These are phyloP conservation scores for Polymixis lichenea DNA, from an alignment of 2,888 invertebrate genomes.

Conservation along the genomic window DNA sequence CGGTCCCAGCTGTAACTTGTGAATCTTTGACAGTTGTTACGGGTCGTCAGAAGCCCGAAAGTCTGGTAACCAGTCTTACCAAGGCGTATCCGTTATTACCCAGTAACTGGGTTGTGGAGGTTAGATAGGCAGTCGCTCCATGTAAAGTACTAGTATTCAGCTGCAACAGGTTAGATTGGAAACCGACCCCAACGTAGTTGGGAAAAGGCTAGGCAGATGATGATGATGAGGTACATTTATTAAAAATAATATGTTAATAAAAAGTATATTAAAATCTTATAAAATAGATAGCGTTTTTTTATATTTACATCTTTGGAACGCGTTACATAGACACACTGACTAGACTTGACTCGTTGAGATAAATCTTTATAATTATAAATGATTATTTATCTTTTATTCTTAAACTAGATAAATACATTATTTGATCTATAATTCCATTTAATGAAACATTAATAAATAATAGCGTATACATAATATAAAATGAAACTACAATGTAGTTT, in stretches of 20 bases:
- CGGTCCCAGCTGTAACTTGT: too few relatives aligned
- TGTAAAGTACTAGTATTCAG: too few relatives aligned
- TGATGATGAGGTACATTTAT: conserved; percentile 1
- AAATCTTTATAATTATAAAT: conserved; percentile 56
- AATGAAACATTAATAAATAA: conserved; percentile 51
- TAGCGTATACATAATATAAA: conserved; percentile 20
- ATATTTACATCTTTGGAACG: conserved; percentile 89
- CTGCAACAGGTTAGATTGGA: too few relatives aligned
- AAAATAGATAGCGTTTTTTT: conserved; percentile 80
- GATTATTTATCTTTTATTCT: conserved; percentile 52
- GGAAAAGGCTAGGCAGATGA: too few relatives aligned
- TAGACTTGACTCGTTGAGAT: conserved; percentile 84
- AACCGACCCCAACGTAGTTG: too few relatives aligned
- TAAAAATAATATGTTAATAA: conserved; percentile 28
- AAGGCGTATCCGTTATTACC: too few relatives aligned
- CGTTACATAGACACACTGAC: conserved; percentile 89
- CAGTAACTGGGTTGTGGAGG: too few relatives aligned
- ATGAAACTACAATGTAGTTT: not conserved
- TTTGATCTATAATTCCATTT: conserved; percentile 59
- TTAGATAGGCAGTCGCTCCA: too few relatives aligned
- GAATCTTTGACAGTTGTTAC: too few relatives aligned
- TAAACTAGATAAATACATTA: conserved; percentile 44
- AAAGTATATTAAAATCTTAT: conserved; percentile 49
- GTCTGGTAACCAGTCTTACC: too few relatives aligned
- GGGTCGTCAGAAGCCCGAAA: too few relatives aligned